Evolutionary conservation across 23 tunicate genomes (phyloP).

Genomic region (Phallusia fumigata): DNA sequence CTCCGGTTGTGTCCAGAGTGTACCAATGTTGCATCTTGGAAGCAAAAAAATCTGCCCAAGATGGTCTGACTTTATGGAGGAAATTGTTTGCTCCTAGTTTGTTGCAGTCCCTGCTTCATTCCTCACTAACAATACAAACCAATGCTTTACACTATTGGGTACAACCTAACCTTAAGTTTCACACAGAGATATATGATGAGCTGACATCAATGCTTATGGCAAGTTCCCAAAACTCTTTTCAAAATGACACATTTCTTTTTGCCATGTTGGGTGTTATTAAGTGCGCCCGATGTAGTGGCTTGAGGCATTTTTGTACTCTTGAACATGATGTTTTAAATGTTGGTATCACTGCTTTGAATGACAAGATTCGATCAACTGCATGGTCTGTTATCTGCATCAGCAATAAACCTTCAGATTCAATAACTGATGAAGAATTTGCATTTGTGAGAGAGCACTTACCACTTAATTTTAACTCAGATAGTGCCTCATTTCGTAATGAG

Average conservation of each 20-base stretch:
- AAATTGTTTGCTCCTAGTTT: constrained; percentile 18
- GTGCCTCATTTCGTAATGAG: constrained; percentile 49
- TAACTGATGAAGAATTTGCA: constrained; percentile 29
- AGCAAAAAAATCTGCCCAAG: background rate
- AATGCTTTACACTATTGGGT: constrained; percentile 59
- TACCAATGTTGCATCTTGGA: background rate
- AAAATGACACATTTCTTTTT: background rate
- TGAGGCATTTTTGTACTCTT: background rate
- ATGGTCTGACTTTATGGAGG: background rate
- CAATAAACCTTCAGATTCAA: constrained; percentile 18
- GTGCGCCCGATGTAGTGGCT: background rate
- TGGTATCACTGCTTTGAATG: constrained; percentile 12
- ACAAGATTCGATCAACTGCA: constrained; percentile 36
- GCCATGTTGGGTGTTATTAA: background rate
- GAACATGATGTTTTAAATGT: background rate
- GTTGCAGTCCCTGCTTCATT: constrained; percentile 20
- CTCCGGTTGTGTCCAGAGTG: background rate
- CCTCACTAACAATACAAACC: background rate
- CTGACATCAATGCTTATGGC: constrained; percentile 11
- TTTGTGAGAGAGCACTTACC: constrained; percentile 36
- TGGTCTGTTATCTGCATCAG: constrained; percentile 42
- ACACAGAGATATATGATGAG: constrained; percentile 21
- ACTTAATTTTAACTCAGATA: constrained; percentile 49
- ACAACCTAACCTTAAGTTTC: constrained; percentile 33
- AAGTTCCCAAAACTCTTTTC: background rate